Evolutionary conservation across 2,797 vertebrate genomes (phyloP), one percentile per base, ranked within the genome.

Genomic region (Gallinago stenura): DNA sequence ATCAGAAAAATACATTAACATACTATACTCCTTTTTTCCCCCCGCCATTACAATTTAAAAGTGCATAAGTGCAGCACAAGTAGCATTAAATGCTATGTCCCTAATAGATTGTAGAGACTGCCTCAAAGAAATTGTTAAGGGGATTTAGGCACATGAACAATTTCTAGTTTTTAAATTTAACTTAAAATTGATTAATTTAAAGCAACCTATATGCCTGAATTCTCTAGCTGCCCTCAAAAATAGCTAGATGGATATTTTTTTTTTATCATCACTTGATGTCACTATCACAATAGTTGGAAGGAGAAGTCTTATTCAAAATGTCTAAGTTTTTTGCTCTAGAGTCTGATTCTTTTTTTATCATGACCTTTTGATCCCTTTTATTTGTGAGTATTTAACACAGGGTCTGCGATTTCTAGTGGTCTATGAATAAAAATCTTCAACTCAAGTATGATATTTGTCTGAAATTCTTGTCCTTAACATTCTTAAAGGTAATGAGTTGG

Each of bases 191-290:
- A 79, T 70, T 50, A 91, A 91, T 87, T 88, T 60, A 73, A 87
- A 85, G 50, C 41, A 85, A 92, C 73, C 46, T 2, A 60, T 46
- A 80, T 17, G 72, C 39, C 18, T 65, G 41, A 90, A 68, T 88
- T 81, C 82, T 85, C 53, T 21, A 81, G n/a, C 17, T 85, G 53
- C 18, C 65, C 24, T 93, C 64, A 87, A 77, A 93, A 90, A 53
- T 7, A 77, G 51, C 51, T 71, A 50, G n/a, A 60, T 3, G 5
- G 76, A 91, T 68, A 54, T 51, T 17, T 0, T 3, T 35, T 78
- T 78, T 89, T 56, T n/a, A n/a, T 37, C 33, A 70, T 50, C 28
- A 39, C 31, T 80, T 85, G 46, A 86, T 33, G 57, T 87, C 1
- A 1, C 66, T 86, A 90, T 62, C 82, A 73, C 18, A 4, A 57